Evolutionary conservation across 2,888 invertebrate species (phyloP), one percentile per base, ranked within the genome.

Genomic region (Herminia tarsipennalis): DNA sequence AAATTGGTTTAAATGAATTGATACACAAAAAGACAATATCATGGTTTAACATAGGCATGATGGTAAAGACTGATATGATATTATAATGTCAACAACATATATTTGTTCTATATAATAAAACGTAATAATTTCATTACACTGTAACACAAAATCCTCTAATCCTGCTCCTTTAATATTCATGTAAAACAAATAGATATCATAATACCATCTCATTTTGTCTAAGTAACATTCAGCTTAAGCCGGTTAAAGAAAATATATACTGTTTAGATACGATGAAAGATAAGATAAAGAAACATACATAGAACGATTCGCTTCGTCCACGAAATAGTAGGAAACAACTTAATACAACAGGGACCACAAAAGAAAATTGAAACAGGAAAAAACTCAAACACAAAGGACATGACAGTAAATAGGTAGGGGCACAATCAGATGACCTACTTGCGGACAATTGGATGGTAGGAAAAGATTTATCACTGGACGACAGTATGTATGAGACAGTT

Each of bases 341-440:
- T 78, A 81, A 84, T 80, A 86, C 77, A 83, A 81, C 72, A 58
- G 58, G 59, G 51, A 56, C 63, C 70, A 83, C 83, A 86, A 82
- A 81, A 78, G 82, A 86, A 83, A 88, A 86, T 83, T 83, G 82
- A 83, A 83, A 81, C 75, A 76, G 76, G 82, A 80, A 84, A 83
- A 63, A 86, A 82, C 78, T 80, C 70, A 75, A 78, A 79, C 67
- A 74, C 56, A 68, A 70, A 72, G 73, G 71, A 77, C 69, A 73
- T 72, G 69, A 73, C 76, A 76, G 80, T 81, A 84, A 86, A 83
- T 85, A 83, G 82, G 74, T 76, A 69, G 77, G 70, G 76, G 74
- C 34, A 83, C 86, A 87, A 87, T 86, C 84, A 80, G 82, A 78
- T 84, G 89, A 83, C 86, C 86, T 74, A 86, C 73, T 87, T 85